Evolutionary conservation across 2,113 vertebrate species (phyloP), one percentile per base, ranked within the genome.

Genomic region (Xenopus borealis): DNA sequence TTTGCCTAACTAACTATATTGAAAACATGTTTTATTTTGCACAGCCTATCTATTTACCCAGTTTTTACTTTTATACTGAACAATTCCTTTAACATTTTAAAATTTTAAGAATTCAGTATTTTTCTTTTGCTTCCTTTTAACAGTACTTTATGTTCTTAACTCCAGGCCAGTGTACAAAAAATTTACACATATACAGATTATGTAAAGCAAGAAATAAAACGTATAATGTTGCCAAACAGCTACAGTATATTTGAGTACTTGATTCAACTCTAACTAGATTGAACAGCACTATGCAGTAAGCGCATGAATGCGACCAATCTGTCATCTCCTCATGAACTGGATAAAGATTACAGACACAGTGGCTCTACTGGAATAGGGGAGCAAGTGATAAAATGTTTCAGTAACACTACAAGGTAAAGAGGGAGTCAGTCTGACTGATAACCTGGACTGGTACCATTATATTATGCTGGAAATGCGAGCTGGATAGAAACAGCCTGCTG

Each of bases 381-480:
- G 27, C 1, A 12, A 20, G 45, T 67, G 65, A 52, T 52, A 67
- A 67, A 67, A 8, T 16, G 65, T 23, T 67, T 67, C 46, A 67
- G 18, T 12, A 12, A 52, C 44, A 52, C n/a, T 50, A 16, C 20
- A 23, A 50, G n/a, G 65, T 67, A 50, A 67, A 47, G 13, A n/a
- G 65, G 45, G 65, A 66, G 65, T 50, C 65, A 66, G 65, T 50
- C 18, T 50, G 45, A 45, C 44, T 19, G 46, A 67, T 45, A 67
- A 23, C 17, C 45, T 66, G 63, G 40, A 66, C 33, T 66, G 63
- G 33, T 66, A 66, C 14, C 46, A 67, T 20, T 50, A n/a, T 50
- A 18, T 19, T 13, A 10, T 20, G 45, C 44, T 67, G 47, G 45
- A 46, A 45, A 67, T 67, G n/a, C 19, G 20, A 18, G 19, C 12